Evolutionary conservation across 2,797 vertebrate genomes (phyloP), one percentile per base, ranked within the genome.

Genomic region (Crocidura indochinensis): DNA sequence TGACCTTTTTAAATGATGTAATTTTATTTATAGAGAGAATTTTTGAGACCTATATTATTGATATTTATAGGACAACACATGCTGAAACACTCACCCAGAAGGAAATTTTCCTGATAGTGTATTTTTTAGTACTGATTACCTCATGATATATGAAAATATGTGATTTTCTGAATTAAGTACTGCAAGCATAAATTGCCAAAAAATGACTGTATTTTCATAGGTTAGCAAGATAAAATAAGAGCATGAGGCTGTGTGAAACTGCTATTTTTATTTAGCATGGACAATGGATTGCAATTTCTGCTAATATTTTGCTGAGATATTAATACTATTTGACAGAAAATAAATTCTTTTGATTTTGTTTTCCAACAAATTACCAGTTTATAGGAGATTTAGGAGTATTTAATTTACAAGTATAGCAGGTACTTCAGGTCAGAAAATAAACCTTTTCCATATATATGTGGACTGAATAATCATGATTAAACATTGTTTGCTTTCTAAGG

Each of bases 241-340:
- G 15, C 29, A 27, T 0, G 29, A 65, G 83, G 24, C 20, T 47
- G 8, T 67, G 3, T 4, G 38, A 85, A 85, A 68, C 15, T 87
- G 47, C 26, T 84, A 29, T 51, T 80, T 68, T 84, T 60, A 27
- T 76, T 29, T 56, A 81, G 68, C 8, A 49, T 19, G 17, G 71
- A 77, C 38, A 62, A 53, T 47, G 26, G 92, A 62, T 46, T 83
- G 65, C 94, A 51, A 67, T 89, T 88, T 78, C 5, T 84, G 84
- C 49, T 94, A 92, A 0, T 86, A 81, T 92, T 96, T 96, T 91
- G 56, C 15, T 90, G 65, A 90, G 77, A 53, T 69, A 87, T 71
- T 91, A 96, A 96, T 24, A 92, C 78, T 93, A 46, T 94, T 88
- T 77, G 87, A 95, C 78, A 94, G 90, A 95, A 97, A 97, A 96